A percentile compares a stretch with the other conserved stretches of the same genome.
Conservation (phyloP, 2,888 invertebrate species). For the Pheosia tremula region DNA sequence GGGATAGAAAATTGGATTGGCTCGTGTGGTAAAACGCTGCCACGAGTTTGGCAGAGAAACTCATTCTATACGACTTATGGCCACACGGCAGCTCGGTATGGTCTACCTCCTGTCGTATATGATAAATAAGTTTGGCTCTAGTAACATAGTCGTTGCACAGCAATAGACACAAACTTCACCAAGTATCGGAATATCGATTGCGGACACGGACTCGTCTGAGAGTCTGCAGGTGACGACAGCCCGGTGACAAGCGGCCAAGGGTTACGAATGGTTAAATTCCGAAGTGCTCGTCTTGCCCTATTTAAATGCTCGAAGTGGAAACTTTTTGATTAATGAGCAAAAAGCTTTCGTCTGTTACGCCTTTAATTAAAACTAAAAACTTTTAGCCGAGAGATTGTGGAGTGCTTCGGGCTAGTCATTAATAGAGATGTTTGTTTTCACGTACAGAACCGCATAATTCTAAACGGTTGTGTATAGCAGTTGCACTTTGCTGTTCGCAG, state of each 20-base stretch:
- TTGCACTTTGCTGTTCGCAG: constrained; percentile 41
- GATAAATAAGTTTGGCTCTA: constrained; percentile 17
- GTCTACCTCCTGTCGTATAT: constrained; percentile 9
- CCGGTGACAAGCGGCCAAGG: constrained; percentile 27
- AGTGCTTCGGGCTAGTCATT: constrained; percentile 31
- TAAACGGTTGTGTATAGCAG: constrained; percentile 36
- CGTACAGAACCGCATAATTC: constrained; percentile 21
- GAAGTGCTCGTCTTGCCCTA: constrained; percentile 32
- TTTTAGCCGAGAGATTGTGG: constrained; percentile 32
- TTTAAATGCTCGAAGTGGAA: constrained; percentile 39
- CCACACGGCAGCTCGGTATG: constrained; percentile 1
- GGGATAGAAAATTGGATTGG: constrained; percentile 71
- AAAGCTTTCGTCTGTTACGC: constrained; percentile 46
- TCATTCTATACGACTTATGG: constrained; percentile 50
- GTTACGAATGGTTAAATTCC: constrained; percentile 42
- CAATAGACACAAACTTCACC: background rate
- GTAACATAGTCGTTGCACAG: background rate
- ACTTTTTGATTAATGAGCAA: constrained; percentile 47
- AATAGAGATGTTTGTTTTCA: constrained; percentile 38
- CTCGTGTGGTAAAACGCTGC: constrained; percentile 58
- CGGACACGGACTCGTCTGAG: constrained; percentile 15
- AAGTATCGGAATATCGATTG: constrained; percentile 17
- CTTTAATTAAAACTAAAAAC: constrained; percentile 53
- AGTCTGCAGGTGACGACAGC: constrained; percentile 17
- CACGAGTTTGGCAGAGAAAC: constrained; percentile 56